Evolutionary conservation across 2,113 vertebrate species (phyloP), one percentile per base, ranked within the genome.

Genomic region (Cyprinodon brontotheroides): DNA sequence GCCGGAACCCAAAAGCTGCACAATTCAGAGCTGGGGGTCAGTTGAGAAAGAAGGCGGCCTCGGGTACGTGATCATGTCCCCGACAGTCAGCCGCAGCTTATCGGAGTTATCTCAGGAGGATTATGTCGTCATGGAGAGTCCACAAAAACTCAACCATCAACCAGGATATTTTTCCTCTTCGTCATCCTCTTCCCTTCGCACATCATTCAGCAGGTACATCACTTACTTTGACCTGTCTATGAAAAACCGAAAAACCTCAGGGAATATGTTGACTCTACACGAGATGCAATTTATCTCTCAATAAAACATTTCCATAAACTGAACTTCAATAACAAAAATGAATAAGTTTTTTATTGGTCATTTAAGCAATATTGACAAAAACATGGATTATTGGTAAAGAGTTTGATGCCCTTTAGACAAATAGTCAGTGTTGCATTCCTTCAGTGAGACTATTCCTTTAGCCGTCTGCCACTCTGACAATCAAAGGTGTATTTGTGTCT

Each of bases 1-100:
- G 17, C 20, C 70, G 9, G 81, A 75, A 50, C n/a, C 75, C 0
- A 38, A n/a, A 14, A 53, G 84, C 75, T 73, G 81, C 60, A 22
- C 81, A 61, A 10, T 70, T 50, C 74, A 82, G 45, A 15, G 39
- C 45, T 68, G 50, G 65, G 64, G 80, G 11, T 29, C 64, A 0
- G 3, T 11, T 4, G 79, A 86, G 8, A 65, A 75, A n/a, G 68
- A 80, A 37, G 79, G 78, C 20, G 47, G 53, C 0, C 72, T 4
- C 3, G 85, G 63, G 3, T 92, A 93, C 72, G 79, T 93, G 92
- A 57, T 82, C 70, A 93, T 93, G 92, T 87, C 89, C 9, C 88
- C 87, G 17, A 86, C 82, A 63, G 57, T 10, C 22, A 73, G 79
- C 40, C 78, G 4, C 65, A 75, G 66, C 20, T 69, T 48, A 0